Conservation (phyloP, 2,888 invertebrate species). For the Thymelicus sylvestris region DNA sequence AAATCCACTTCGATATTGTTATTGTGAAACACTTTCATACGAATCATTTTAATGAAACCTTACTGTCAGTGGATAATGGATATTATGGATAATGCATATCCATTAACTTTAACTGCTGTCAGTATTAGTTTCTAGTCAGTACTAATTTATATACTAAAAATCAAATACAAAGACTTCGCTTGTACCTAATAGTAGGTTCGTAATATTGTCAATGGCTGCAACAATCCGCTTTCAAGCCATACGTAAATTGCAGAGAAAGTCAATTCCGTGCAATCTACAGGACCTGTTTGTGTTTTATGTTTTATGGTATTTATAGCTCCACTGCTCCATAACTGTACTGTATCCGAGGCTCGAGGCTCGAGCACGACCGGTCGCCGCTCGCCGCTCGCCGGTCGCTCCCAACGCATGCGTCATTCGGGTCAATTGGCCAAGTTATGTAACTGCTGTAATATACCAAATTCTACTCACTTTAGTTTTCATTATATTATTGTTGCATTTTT, state of each 20-base stretch:
- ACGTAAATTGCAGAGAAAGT: conserved; percentile 1
- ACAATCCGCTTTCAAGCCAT: neutral
- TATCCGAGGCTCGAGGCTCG: conserved; percentile 14
- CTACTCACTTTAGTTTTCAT: neutral
- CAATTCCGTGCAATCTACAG: conserved; percentile 6
- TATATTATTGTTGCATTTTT: neutral
- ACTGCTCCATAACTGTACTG: conserved; percentile 12
- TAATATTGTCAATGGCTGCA: neutral
- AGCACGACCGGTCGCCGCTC: too few relatives aligned
- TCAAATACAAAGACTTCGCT: neutral
- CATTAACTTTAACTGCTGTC: too few relatives aligned
- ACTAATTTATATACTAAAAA: neutral
- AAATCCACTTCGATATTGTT: conserved; percentile 3
- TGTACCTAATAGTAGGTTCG: neutral
- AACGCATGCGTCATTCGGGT: conserved; percentile 42
- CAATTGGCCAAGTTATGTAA: conserved; percentile 37
- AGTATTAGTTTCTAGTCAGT: too few relatives aligned
- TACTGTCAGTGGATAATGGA: too few relatives aligned
- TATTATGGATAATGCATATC: too few relatives aligned
- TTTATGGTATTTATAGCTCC: conserved; percentile 11
- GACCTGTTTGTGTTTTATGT: conserved; percentile 21
- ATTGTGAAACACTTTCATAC: conserved; percentile 34
- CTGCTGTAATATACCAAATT: neutral
- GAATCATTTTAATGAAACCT: conserved; percentile 6
- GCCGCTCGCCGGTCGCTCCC: conserved; percentile 8